Conservation (phyloP, 2,113 vertebrate species). For the Heloderma charlesbogerti region DNA sequence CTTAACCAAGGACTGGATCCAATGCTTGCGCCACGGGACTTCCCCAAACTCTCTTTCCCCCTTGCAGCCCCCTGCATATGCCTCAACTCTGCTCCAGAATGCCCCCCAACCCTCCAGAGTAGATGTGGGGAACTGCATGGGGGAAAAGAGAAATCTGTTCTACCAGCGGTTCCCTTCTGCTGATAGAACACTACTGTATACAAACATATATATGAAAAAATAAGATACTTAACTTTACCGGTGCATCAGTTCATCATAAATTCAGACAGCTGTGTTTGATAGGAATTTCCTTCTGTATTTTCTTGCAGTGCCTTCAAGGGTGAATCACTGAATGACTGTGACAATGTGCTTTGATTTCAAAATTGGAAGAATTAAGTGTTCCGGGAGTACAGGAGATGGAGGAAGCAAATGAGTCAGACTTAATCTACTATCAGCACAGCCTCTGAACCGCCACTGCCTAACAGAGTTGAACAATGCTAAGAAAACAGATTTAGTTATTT, state of each 20-base stretch:
- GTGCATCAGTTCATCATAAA: conserved; percentile 7
- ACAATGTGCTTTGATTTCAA: conserved; percentile 3
- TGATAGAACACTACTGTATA: too few relatives aligned
- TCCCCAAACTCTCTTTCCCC: neutral
- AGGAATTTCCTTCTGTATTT: neutral
- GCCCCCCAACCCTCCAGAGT: too few relatives aligned
- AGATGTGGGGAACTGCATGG: too few relatives aligned
- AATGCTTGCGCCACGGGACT: neutral
- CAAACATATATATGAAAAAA: neutral
- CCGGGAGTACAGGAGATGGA: conserved; percentile 23
- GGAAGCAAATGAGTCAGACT: conserved; percentile 21
- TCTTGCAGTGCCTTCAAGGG: neutral
- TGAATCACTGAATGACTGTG: conserved; percentile 18
- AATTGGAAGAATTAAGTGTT: conserved; percentile 35
- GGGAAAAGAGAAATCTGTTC: too few relatives aligned
- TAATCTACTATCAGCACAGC: conserved; percentile 29
- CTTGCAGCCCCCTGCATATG: too few relatives aligned
- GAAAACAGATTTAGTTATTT: too few relatives aligned
- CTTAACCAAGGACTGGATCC: neutral
- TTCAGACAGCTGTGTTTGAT: neutral
- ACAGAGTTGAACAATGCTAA: neutral
- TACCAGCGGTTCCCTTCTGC: too few relatives aligned
- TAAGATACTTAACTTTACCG: neutral
- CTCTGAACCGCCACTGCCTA: conserved; percentile 3
- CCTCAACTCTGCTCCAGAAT: too few relatives aligned